Base-by-base conservation (phyloP, 2,888 invertebrate species). In the Napeogenes sylphis region DNA sequence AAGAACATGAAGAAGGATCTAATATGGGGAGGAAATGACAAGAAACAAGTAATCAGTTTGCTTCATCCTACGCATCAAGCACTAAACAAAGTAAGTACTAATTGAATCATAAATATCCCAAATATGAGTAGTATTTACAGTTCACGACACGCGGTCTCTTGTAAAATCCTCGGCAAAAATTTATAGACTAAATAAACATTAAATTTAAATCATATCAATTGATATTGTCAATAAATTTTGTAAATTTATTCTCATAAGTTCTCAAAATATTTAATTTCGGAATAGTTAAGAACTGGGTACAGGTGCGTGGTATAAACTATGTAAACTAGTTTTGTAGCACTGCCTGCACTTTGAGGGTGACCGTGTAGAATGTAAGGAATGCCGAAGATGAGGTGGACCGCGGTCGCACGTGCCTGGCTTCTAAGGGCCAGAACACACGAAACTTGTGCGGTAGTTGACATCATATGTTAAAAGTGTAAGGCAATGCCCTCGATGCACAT, bases 101-200 rank as follows among this genome's bases (percentile, higher is more conserved):
- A 85, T 79, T 86, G 81, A 85, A 83, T 85, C 83, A 86, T 81
- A 84, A 85, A 86, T 85, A 84, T 85, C 82, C 86, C 85, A 86
- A 84, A 85, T 86, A 84, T 85, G 82, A 83, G 82, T 80, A 85
- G 85, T 84, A 84, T 85, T 84, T 84, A 85, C 77, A 74, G 81
- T 78, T 75, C 76, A 73, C 82, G 82, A 83, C 82, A 78, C 80
- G 80, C 82, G 82, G 81, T 80, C 80, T 78, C 81, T 83, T 80
- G 83, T 83, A 81, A 83, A 82, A 75, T 82, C 79, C 79, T 65
- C 67, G 42, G 42, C 42, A 8, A 10, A 81, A 6, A 42, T 10
- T 10, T 3, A 42, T 42, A 10, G 10, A 38, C 8, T 38, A 38
- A 38, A 38, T 38, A 38, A 38, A 38, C 8, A 6, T 38, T 6